Percentiles rank a stretch among this genome's conserved stretches.
These are phyloP conservation scores for Phymatocera aterrima DNA, from an alignment of 2,888 invertebrate species.

Conservation along the genomic window DNA sequence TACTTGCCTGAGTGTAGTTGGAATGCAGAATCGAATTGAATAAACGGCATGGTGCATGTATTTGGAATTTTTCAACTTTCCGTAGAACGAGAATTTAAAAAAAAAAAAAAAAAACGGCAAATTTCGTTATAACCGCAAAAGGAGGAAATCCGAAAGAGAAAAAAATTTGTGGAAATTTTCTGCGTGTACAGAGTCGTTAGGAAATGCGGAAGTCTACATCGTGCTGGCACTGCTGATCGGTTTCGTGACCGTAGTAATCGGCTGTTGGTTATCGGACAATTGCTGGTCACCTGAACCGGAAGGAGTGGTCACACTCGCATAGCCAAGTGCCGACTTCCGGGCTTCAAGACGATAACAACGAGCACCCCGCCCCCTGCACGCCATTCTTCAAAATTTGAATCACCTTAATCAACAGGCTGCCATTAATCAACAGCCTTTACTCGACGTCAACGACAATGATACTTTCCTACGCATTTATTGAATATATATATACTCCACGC, in stretches of 20 bases:
- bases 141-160: not conserved
- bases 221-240: slow-evolving; percentile 85
- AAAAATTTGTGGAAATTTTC: not conserved
- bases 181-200: slow-evolving; percentile 70
- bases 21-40: too few relatives aligned
- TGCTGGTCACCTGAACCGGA: slow-evolving; percentile 86
- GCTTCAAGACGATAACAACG: slow-evolving; percentile 72
- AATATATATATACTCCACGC: not conserved
- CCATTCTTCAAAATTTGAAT: slow-evolving; percentile 56
- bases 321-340: slow-evolving; percentile 81
- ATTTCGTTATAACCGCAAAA: not conserved
- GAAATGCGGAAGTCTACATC: slow-evolving; percentile 86
- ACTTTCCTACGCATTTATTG: slow-evolving; percentile 57
- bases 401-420: slow-evolving; percentile 46
- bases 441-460: slow-evolving; percentile 63
- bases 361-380: slow-evolving; percentile 59
- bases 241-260: slow-evolving; percentile 84
- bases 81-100: not conserved
- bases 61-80: not conserved
- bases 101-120: too few relatives aligned
- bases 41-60: not conserved
- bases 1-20: too few relatives aligned
- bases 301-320: slow-evolving; percentile 82
- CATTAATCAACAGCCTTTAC: slow-evolving; percentile 58
- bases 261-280: slow-evolving; percentile 87